Conservation (phyloP, 2,113 vertebrate genomes). For the Setophaga petechia region DNA sequence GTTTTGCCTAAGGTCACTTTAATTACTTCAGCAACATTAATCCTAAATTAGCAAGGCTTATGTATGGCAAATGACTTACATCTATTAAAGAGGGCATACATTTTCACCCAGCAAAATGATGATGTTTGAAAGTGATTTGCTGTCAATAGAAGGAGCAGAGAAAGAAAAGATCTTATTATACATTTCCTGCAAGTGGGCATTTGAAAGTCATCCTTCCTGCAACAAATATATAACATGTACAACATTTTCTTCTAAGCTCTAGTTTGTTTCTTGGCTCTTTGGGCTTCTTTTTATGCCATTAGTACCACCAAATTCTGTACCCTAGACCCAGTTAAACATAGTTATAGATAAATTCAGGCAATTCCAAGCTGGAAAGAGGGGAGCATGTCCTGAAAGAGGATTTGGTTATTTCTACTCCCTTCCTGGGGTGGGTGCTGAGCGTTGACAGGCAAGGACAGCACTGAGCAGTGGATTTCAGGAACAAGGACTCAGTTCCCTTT, state of each 20-base stretch:
- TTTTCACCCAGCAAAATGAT: constrained; percentile 17
- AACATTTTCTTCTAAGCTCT: not conserved
- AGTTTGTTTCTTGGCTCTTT: not conserved
- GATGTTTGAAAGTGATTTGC: constrained; percentile 27
- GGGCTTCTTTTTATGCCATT: not conserved
- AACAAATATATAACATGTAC: not conserved
- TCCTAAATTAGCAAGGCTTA: constrained; percentile 58
- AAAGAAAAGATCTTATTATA: not conserved
- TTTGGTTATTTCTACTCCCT: not conserved
- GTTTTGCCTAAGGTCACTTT: constrained; percentile 49
- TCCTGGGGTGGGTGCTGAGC: not conserved
- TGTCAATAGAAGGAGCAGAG: not conserved
- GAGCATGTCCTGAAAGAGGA: not conserved
- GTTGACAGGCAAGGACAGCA: not conserved
- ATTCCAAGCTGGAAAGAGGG: not conserved
- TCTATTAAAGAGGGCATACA: not conserved
- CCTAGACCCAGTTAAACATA: not conserved
- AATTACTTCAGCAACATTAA: constrained; percentile 58
- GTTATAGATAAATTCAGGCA: not conserved
- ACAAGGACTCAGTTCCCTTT: not conserved
- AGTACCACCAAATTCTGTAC: not conserved
- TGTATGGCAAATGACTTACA: constrained; percentile 9
- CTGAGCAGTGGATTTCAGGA: not conserved
- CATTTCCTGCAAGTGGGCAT: not conserved
- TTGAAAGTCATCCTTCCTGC: constrained; percentile 30